Percentiles rank a stretch among this genome's conserved stretches.
Conservation (phyloP, 2,888 invertebrate species). For the Rhingia campestris region DNA sequence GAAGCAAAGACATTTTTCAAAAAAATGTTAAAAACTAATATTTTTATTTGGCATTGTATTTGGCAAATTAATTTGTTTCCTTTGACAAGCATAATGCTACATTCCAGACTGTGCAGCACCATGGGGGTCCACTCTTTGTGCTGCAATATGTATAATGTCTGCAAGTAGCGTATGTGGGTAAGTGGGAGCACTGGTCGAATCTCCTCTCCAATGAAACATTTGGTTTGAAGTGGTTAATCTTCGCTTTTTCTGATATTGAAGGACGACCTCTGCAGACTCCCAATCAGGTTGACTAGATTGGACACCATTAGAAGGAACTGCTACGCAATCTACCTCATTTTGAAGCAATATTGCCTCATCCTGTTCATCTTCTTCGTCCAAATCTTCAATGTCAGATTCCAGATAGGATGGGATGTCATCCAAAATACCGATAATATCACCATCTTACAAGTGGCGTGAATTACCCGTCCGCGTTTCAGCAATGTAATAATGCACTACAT, state of each 20-base stretch:
- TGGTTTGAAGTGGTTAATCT: conserved; percentile 17
- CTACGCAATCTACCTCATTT: too few relatives aligned
- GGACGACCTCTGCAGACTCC: too few relatives aligned
- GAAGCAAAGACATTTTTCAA: background rate
- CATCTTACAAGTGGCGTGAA: background rate
- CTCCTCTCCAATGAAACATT: conserved; percentile 27
- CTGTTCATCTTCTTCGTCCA: too few relatives aligned
- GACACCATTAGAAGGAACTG: too few relatives aligned
- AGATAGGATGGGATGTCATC: conserved; percentile 16
- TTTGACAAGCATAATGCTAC: too few relatives aligned
- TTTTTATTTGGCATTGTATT: background rate
- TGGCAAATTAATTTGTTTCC: background rate
- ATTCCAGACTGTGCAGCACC: too few relatives aligned
- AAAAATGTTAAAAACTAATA: background rate
- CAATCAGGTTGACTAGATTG: conserved; percentile 3
- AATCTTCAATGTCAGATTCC: background rate
- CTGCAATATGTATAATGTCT: conserved; percentile 4
- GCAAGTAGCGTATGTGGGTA: conserved; percentile 22
- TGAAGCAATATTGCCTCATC: too few relatives aligned
- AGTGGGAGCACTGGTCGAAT: conserved; percentile 15
- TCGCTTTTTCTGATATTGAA: too few relatives aligned
- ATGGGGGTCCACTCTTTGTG: background rate
- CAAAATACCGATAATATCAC: background rate
- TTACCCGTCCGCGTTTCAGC: background rate
- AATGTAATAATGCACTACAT: conserved; percentile 7